These are phyloP conservation scores for Maccullochella peelii DNA, from an alignment of 2,113 vertebrate genomes.

Conservation along the genomic window DNA sequence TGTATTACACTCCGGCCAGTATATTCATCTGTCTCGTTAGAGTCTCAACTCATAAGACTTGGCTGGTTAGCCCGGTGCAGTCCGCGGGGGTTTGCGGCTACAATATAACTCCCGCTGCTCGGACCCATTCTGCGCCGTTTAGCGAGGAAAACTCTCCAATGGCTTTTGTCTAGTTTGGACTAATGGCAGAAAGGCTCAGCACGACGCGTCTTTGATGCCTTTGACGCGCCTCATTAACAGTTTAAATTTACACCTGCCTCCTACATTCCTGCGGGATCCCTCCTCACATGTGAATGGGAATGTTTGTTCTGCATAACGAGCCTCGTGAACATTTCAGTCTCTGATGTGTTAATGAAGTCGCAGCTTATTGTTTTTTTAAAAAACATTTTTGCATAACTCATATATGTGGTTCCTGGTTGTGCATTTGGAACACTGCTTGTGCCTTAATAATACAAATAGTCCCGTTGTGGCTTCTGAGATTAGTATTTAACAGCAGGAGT, in stretches of 20 bases:
- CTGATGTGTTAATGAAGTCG: conserved; percentile 54
- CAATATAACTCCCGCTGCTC: conserved; percentile 79
- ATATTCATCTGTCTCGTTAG: conserved; percentile 74
- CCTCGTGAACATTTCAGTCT: conserved; percentile 16
- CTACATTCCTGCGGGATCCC: conserved; percentile 73
- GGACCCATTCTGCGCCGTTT: conserved; percentile 75
- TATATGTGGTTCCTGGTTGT: not conserved
- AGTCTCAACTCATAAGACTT: conserved; percentile 1
- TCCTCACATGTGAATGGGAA: conserved; percentile 40
- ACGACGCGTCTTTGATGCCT: conserved; percentile 76
- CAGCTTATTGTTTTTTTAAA: conserved; percentile 31
- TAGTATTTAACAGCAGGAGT: conserved; percentile 6
- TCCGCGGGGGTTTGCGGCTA: conserved; percentile 61
- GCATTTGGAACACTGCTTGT: not conserved
- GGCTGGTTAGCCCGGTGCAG: conserved; percentile 56
- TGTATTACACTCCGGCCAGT: not conserved
- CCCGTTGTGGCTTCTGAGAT: not conserved
- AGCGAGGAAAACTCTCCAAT: conserved; percentile 76
- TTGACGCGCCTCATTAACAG: conserved; percentile 82
- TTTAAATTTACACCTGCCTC: conserved; percentile 82
- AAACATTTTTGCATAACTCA: conserved; percentile 2
- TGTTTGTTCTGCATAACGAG: conserved; percentile 69
- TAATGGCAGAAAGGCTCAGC: conserved; percentile 73
- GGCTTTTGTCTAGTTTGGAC: conserved; percentile 76
- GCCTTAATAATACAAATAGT: conserved; percentile 8